A percentile compares a stretch with the other conserved stretches of the same genome.
Evolutionary conservation across 2,113 vertebrate species (phyloP).

Genomic region (Leptobrachium ailaonicum): DNA sequence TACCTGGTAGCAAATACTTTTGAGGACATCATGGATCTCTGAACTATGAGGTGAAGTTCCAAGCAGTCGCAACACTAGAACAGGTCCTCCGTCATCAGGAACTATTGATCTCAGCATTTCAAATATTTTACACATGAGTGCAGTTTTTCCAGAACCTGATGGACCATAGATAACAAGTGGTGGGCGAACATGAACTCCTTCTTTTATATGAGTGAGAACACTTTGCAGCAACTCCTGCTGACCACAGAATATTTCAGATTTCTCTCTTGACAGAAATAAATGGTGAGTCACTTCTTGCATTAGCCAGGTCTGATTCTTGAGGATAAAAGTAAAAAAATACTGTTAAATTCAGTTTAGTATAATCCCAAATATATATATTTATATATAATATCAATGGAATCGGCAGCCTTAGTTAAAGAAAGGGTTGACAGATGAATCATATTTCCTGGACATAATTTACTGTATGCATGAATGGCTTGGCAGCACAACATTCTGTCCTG

Average conservation of each 20-base stretch:
- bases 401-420: no score
- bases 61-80: slow-evolving; percentile 65
- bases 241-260: slow-evolving; percentile 60
- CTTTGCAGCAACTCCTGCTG: slow-evolving; percentile 64
- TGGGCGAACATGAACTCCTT: slow-evolving; percentile 44
- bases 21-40: slow-evolving; percentile 63
- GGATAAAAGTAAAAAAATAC: neutral
- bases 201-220: slow-evolving; percentile 56
- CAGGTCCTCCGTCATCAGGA: slow-evolving; percentile 45
- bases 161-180: slow-evolving; percentile 68
- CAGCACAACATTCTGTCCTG: no score
- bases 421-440: no score
- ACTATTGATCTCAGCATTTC: slow-evolving; percentile 58
- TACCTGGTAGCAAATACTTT: slow-evolving; percentile 68
- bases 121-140: slow-evolving; percentile 69
- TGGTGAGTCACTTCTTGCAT: slow-evolving; percentile 68
- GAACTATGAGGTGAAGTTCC: slow-evolving; percentile 63
- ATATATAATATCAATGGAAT: no score
- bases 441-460: no score
- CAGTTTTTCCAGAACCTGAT: slow-evolving; percentile 73
- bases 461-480: no score
- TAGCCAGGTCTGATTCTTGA: slow-evolving; percentile 45
- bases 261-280: slow-evolving; percentile 51
- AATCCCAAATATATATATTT: no score
- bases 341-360: neutral